Evolutionary conservation across 1,140 invertebrate genomes (phyloP), one percentile per base, ranked within the genome.

Genomic region (Penaeus vannamei): DNA sequence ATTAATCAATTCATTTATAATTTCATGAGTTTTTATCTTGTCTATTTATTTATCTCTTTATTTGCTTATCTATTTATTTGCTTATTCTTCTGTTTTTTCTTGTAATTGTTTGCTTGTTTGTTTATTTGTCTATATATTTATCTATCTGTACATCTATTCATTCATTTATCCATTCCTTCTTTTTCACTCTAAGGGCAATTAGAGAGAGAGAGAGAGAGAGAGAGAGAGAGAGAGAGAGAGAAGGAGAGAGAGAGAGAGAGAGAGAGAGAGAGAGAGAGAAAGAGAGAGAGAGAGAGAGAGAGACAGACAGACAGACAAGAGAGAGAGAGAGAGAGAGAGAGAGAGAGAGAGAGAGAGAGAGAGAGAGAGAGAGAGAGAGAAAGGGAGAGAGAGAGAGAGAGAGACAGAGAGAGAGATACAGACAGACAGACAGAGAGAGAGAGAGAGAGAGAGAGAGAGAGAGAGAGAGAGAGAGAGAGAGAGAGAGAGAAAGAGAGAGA

Each of bases 361-460:
- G n/a, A 81, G 53, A 42, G 20, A 81, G 26, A 22, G 20, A 81
- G 36, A 81, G 79, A 81, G 26, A 42, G 26, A 81, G 36, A 42
- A 17, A 81, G 79, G 46, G 79, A 81, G 79, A 81, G 79, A 81
- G 79, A 81, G 79, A 81, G 79, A 81, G 79, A 81, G 79, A 81
- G 79, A 81, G 36, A 81, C 19, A 81, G 36, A 81, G 79, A 81
- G 36, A 81, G 79, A 81, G 36, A 81, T 17, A 81, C 19, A 46
- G 79, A 81, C 19, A 62, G 60, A 42, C 26, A 10, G 36, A 10
- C 5, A 61, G 53, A 59, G 53, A 61, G 12, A 46, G 26, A 10
- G 53, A 22, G 22, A 42, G 59, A 53, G 36, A 20, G 32, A 42
- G n/a, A 5, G 14, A 26, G 7, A 66, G 2, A 26, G 64, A 66